These are phyloP conservation scores for Lepus timidus DNA, from an alignment of 2,113 vertebrate species.

Conservation along the genomic window DNA sequence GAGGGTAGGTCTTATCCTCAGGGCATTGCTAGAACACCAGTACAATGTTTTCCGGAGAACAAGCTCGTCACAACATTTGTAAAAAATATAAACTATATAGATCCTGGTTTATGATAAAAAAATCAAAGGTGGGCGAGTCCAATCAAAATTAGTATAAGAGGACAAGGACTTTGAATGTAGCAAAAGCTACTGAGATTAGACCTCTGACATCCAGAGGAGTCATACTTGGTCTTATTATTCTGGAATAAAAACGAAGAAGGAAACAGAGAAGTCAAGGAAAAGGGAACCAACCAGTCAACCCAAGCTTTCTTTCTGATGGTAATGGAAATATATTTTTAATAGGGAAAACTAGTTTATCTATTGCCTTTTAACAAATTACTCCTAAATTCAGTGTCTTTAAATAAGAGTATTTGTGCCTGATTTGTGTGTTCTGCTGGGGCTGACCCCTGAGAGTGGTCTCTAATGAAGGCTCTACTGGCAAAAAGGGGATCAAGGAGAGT, in stretches of 20 bases:
- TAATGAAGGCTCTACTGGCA: neutral
- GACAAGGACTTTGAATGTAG: neutral
- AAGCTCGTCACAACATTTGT: neutral
- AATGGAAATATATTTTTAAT: neutral
- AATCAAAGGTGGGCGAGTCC: neutral
- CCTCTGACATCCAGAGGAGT: neutral
- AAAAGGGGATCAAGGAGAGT: fast-evolving
- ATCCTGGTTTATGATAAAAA: neutral
- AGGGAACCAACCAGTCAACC: neutral
- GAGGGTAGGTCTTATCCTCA: neutral
- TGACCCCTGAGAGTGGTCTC: neutral
- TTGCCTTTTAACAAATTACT: neutral
- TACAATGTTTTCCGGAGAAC: neutral
- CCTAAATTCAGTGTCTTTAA: neutral
- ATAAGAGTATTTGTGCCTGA: neutral
- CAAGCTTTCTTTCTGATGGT: neutral
- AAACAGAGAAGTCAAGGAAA: neutral
- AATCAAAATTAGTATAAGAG: neutral
- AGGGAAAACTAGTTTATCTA: neutral
- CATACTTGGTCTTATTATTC: neutral
- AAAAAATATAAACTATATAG: neutral
- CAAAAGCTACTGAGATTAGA: neutral
- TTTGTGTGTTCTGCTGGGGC: neutral
- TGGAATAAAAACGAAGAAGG: neutral
- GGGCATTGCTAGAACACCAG: fast-evolving